Evolutionary conservation across 2,888 invertebrate species (phyloP), one percentile per base, ranked within the genome.

Genomic region (Charanyca ferruginea): DNA sequence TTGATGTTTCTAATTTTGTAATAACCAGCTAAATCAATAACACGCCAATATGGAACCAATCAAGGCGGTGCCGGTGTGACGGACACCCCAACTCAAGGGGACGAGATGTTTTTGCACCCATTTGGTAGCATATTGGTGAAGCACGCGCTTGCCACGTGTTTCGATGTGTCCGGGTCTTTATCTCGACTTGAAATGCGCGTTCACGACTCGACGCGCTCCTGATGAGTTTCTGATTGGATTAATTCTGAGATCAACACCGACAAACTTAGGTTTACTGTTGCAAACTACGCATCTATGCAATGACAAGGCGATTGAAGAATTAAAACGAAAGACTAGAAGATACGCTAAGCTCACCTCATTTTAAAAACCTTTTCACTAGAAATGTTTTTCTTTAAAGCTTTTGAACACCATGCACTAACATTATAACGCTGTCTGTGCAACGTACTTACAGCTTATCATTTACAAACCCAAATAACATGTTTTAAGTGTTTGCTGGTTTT

Each of bases 61-160:
- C 64, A 54, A 59, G 41, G 66, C 86, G 81, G 89, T 93, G 91
- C 90, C 86, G 83, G 90, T 93, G 91, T 92, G 73, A 92, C 69
- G 73, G 71, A 16, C 64, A 63, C 72, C 83, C 84, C 75, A 74
- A 83, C 79, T 87, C 81, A 84, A 86, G 83, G 87, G 87, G 85
- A 23, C 80, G 85, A 83, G 83, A 87, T 89, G 90, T 91, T 92
- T 92, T 90, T 88, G 88, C 84, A 86, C 87, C 89, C 88, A 84
- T 88, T 88, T 85, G 86, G 87, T 84, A 79, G 88, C 90, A 87
- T 88, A 88, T 88, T 88, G 87, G 85, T 85, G 83, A 65, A 75
- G 80, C 95, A 94, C 95, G 93, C 90, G 94, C 47, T 78, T 44
- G 91, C 86, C 95, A 95, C 95, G 95, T 95, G 95, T 84, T 55